Percentiles rank a stretch among this genome's conserved stretches.
Evolutionary conservation across 2,888 invertebrate genomes (phyloP).

Genomic region (Hypsopygia costalis): DNA sequence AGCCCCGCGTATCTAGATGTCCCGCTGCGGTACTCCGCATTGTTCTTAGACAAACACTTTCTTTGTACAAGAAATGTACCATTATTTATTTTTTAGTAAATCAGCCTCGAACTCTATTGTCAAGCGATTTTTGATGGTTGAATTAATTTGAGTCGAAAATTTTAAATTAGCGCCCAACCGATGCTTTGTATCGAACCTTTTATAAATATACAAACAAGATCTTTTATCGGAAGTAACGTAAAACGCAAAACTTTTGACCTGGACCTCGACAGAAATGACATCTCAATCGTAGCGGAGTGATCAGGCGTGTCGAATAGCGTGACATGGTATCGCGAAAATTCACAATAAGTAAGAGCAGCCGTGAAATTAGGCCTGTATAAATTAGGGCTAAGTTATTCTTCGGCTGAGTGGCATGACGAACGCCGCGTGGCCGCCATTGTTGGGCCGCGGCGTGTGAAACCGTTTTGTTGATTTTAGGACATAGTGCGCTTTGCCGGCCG

Average conservation of each 20-base stretch:
- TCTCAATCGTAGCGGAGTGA: constrained; percentile 58
- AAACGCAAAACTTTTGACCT: constrained; percentile 25
- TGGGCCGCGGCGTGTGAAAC: constrained; percentile 50
- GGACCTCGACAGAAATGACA: constrained; percentile 42
- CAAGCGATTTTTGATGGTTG: constrained; percentile 59
- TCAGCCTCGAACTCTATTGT: constrained; percentile 52
- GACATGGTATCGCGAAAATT: constrained; percentile 63
- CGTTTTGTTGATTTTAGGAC: constrained; percentile 69
- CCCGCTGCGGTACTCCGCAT: constrained; percentile 72
- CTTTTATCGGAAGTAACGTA: constrained; percentile 10
- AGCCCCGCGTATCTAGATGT: constrained; percentile 66
- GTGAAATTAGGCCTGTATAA: constrained; percentile 71
- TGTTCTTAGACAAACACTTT: constrained; percentile 80
- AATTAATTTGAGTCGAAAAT: constrained; percentile 55
- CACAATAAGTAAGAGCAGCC: constrained; percentile 70
- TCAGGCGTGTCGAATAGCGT: constrained; percentile 67
- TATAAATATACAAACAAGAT: constrained; percentile 24
- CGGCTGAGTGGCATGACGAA: constrained; percentile 50
- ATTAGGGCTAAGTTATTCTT: constrained; percentile 65
- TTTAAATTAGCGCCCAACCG: constrained; percentile 44
- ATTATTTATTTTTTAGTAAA: constrained; percentile 66
- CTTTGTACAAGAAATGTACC: constrained; percentile 51
- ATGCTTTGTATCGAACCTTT: constrained; percentile 30
- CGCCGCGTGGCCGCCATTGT: constrained; percentile 70
- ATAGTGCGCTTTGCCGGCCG: constrained; percentile 36